Percentiles rank a stretch among this genome's conserved stretches.
Evolutionary conservation across 2,113 vertebrate genomes (phyloP).

Genomic region (Hippocampus mohnikei): DNA sequence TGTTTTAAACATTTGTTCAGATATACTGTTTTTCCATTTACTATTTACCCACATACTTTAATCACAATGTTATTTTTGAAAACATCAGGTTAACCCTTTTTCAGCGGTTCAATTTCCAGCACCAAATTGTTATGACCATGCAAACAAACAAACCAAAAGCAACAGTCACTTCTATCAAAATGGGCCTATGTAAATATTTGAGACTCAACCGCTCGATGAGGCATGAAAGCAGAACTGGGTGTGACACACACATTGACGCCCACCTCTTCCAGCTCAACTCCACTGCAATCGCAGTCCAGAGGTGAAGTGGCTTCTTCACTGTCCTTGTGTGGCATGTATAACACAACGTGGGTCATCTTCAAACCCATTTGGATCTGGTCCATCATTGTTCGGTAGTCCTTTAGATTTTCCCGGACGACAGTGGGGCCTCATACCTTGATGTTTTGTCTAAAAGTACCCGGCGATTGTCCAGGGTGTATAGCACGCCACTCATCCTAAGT

Average conservation of each 20-base stretch:
- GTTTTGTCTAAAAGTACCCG: no score
- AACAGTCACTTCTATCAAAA: not conserved
- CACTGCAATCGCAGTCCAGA: constrained; percentile 60
- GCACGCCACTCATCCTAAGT: no score
- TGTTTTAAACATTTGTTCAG: no score
- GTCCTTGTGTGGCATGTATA: constrained; percentile 10
- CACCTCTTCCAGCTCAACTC: constrained; percentile 48
- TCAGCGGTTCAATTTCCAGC: not conserved
- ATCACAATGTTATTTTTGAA: not conserved
- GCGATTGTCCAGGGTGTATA: no score
- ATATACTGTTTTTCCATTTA: no score
- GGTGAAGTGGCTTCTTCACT: constrained; percentile 52
- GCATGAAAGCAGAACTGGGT: constrained; percentile 44
- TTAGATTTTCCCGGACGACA: not conserved
- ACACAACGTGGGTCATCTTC: not conserved
- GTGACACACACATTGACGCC: constrained; percentile 16
- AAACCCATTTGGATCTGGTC: not conserved
- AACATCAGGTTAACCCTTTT: not conserved
- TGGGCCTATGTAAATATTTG: not conserved
- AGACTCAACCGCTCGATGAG: constrained; percentile 34
- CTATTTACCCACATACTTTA: no score
- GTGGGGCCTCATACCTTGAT: not conserved
- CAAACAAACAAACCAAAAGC: not conserved
- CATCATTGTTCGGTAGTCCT: not conserved
- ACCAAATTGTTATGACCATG: not conserved